Evolutionary conservation across 2,888 invertebrate genomes (phyloP), one percentile per base, ranked within the genome.

Genomic region (Orthosia gracilis): DNA sequence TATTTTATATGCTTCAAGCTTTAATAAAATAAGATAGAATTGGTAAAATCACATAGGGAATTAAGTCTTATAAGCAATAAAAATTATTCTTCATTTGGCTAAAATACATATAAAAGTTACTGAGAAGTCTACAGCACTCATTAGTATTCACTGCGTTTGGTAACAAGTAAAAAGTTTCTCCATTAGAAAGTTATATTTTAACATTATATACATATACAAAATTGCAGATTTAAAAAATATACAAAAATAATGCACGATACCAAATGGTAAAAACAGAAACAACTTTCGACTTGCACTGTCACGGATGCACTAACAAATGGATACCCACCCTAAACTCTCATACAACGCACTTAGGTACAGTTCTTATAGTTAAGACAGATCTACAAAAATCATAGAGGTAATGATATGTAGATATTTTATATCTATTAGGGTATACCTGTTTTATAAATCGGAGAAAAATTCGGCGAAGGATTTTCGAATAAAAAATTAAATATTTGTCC

Each of bases 391-490:
- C 70, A 81, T 82, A 85, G 54, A 71, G 66, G 66, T 87, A 88
- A 80, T 88, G 89, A 89, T 89, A 88, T 89, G 89, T 89, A 80
- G 80, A 87, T 82, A 83, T 76, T 68, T 80, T 71, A 78, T 80
- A 73, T 74, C 61, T 77, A 70, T 82, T 78, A 73, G 72, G 75
- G 31, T 79, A 54, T 45, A 69, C n/a, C 50, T 77, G 69, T 52
- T 65, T 69, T 59, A 73, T 17, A 72, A 55, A 59, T 71, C 15
- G n/a, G 26, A 52, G 23, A 54, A 59, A 59, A 52, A 61, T 70
- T 78, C 23, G 23, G 49, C 55, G 17, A 58, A 63, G 9, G 23
- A 40, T 52, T 23, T n/a, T 50, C 31, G 47, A 50, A 50, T 55
- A 47, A 3, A 47, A 7, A 7, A 31, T 13, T 50, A 31, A 9